A percentile compares a stretch with the other conserved stretches of the same genome.
phyloP scores from a whole-genome alignment of 1,140 invertebrate species.

The Sarcophaga peregrina region DNA sequence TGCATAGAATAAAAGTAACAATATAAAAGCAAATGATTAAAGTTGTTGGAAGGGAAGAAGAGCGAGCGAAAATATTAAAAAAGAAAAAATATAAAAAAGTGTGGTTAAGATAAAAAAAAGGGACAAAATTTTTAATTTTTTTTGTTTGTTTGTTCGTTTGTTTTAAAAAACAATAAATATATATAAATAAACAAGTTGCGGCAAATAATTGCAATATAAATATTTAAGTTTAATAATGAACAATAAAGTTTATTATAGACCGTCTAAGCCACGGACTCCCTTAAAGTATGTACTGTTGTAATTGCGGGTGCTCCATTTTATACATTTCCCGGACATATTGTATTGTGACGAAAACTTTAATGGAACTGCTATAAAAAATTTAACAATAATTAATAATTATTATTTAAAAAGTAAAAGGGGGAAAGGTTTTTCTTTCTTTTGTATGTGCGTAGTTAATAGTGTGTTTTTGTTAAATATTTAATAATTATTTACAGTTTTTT shows the following conservation, averaged over 20 bases:
- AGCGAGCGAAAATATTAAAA: background rate
- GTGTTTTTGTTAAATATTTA: background rate
- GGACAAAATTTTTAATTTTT: background rate
- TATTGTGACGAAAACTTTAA: slow-evolving; percentile 5
- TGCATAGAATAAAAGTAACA: background rate
- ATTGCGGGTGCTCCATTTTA: slow-evolving; percentile 31
- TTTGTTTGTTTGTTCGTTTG: too few relatives aligned
- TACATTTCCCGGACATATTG: slow-evolving; percentile 32
- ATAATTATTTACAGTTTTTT: background rate
- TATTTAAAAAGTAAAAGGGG: background rate
- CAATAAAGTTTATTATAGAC: too few relatives aligned
- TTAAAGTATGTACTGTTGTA: background rate
- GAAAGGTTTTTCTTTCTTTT: background rate
- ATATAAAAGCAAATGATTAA: background rate
- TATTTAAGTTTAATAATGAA: background rate
- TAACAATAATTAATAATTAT: background rate
- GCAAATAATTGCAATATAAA: background rate
- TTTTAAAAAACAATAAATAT: background rate
- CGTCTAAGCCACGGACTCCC: too few relatives aligned
- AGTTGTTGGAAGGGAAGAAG: background rate
- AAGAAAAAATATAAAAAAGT: slow-evolving; percentile 27
- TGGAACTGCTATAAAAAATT: background rate
- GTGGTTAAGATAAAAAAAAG: slow-evolving; percentile 19
- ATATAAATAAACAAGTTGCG: background rate
- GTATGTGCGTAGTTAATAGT: background rate